Evolutionary conservation across 2,888 invertebrate species (phyloP).

Genomic region (Drosophila melanocephala): DNA sequence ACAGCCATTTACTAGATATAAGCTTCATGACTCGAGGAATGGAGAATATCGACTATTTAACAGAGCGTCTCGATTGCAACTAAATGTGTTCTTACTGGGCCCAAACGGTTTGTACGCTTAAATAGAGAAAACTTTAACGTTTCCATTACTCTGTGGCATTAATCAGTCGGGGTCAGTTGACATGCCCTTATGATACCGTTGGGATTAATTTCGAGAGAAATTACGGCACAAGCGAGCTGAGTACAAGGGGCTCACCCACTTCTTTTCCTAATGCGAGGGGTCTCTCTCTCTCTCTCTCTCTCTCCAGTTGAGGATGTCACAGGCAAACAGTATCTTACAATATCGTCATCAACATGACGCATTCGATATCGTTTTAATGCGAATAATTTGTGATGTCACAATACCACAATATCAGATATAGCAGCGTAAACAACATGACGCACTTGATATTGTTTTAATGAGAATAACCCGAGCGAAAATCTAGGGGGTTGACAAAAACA

Average conservation of each 20-base stretch:
- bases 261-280: background rate
- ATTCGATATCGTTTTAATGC: conserved; percentile 1
- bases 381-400: background rate
- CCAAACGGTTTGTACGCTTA: conserved; percentile 16
- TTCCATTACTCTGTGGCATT: conserved; percentile 1
- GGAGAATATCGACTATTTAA: conserved; percentile 2
- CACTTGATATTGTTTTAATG: conserved; percentile 2
- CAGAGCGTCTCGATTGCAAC: conserved; percentile 29
- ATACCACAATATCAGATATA: background rate
- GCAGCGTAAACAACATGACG: conserved; percentile 13
- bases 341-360: conserved; percentile 13
- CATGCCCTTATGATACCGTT: conserved; percentile 17
- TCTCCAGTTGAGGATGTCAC: conserved; percentile 36
- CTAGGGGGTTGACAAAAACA: background rate
- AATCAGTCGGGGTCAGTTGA: conserved; percentile 24
- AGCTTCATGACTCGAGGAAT: conserved; percentile 31
- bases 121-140: conserved; percentile 9
- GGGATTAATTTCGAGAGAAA: conserved; percentile 32
- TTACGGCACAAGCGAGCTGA: conserved; percentile 4
- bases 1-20: conserved; percentile 5
- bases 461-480: background rate
- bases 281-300: background rate
- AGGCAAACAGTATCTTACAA: background rate
- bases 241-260: conserved; percentile 16
- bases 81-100: conserved; percentile 17